These are phyloP conservation scores for Leptonema lineaticorne DNA, from an alignment of 1,140 invertebrate species.

Conservation along the genomic window DNA sequence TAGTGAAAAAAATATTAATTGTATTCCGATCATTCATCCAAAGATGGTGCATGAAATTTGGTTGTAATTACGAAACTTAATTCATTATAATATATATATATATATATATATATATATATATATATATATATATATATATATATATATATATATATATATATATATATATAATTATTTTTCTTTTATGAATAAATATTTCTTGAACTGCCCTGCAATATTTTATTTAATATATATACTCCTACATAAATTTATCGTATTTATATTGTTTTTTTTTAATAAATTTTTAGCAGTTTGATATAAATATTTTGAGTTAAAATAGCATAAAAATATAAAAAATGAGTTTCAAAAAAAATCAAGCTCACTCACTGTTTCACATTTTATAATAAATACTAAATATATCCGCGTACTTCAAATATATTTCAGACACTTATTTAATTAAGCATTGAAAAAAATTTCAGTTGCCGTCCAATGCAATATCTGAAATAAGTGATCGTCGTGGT, in stretches of 20 bases:
- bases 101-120: background rate
- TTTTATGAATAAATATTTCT: conserved; percentile 18
- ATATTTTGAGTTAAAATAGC: background rate
- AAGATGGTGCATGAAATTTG: background rate
- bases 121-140: background rate
- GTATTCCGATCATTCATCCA: background rate
- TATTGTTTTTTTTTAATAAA: no score
- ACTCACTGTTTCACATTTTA: no score
- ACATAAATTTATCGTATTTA: no score
- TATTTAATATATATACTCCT: no score
- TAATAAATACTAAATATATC: no score
- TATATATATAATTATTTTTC: conserved; percentile 13
- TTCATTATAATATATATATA: background rate
- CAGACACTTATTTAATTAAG: no score
- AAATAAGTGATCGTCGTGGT: no score
- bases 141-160: background rate
- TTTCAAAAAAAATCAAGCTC: no score
- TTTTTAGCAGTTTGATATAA: background rate
- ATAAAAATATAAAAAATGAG: background rate
- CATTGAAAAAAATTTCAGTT: no score
- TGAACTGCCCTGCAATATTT: background rate
- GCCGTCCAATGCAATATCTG: no score
- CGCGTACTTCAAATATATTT: no score
- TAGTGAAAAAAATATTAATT: background rate
- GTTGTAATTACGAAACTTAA: background rate